Conservation (phyloP, 2,113 vertebrate genomes). For the Pterophyllum scalare region DNA sequence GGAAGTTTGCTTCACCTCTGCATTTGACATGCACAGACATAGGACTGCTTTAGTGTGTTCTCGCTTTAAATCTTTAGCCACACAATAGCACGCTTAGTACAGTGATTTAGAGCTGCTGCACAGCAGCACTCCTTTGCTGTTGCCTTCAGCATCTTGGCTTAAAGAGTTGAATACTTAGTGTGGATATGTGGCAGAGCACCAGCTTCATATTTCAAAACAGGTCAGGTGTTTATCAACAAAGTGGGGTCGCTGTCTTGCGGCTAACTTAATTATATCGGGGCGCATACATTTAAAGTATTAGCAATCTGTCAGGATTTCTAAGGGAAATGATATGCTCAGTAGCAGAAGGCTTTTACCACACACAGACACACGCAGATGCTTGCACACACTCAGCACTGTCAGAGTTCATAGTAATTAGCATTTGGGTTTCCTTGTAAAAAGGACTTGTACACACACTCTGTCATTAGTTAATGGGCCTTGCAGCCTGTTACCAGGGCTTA, state of each 20-base stretch:
- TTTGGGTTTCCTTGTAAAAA: conserved; percentile 63
- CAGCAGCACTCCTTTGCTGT: conserved; percentile 14
- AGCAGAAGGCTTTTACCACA: conserved; percentile 38
- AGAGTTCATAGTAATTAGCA: conserved; percentile 73
- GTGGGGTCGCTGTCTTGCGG: background rate
- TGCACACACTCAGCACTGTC: conserved; percentile 24
- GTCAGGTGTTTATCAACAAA: conserved; percentile 20
- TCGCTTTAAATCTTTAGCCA: background rate
- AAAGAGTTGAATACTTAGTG: background rate
- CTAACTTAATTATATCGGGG: conserved; percentile 18
- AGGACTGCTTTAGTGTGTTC: background rate
- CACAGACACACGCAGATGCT: conserved; percentile 33
- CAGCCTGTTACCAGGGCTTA: conserved; percentile 65
- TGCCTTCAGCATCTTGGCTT: conserved; percentile 7
- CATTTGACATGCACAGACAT: background rate
- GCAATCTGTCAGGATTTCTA: conserved; percentile 34
- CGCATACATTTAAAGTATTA: conserved; percentile 7
- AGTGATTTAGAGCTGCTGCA: conserved; percentile 17
- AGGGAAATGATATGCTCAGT: conserved; percentile 37
- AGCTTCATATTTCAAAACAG: conserved; percentile 1
- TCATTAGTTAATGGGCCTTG: conserved; percentile 78
- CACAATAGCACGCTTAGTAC: conserved; percentile 7
- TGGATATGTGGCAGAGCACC: background rate
- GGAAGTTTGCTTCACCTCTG: background rate
- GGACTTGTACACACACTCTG: conserved; percentile 64